Evolutionary conservation across 2,888 invertebrate genomes (phyloP).

Genomic region (Xylota sylvarum): DNA sequence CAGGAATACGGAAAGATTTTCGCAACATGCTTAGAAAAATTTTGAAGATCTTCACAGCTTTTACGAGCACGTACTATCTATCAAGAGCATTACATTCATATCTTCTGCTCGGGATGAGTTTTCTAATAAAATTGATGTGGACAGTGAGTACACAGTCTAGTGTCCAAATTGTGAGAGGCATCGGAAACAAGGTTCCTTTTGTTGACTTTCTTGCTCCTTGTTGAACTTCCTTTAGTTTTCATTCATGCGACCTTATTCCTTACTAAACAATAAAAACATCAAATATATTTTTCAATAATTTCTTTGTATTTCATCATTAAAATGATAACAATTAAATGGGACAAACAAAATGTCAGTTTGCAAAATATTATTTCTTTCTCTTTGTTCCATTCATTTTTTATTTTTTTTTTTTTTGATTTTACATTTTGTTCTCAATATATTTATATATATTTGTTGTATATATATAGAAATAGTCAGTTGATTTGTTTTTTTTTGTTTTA

Average conservation of each 20-base stretch:
- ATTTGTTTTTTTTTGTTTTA: constrained; percentile 17
- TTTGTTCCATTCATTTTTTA: constrained; percentile 37
- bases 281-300: constrained; percentile 54
- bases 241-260: not conserved
- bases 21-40: too few relatives aligned
- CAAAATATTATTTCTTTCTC: constrained; percentile 59
- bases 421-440: constrained; percentile 39
- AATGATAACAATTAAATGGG: constrained; percentile 69
- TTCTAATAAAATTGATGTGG: too few relatives aligned
- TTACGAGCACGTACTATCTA: too few relatives aligned
- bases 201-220: too few relatives aligned
- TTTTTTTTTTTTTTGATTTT: constrained; percentile 30
- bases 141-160: too few relatives aligned
- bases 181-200: too few relatives aligned
- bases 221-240: too few relatives aligned
- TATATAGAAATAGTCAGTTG: constrained; percentile 61
- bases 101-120: too few relatives aligned
- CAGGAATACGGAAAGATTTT: too few relatives aligned
- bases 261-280: not conserved
- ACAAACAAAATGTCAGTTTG: constrained; percentile 66
- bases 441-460: constrained; percentile 51
- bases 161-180: too few relatives aligned
- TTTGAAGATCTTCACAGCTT: too few relatives aligned
- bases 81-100: too few relatives aligned
- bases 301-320: constrained; percentile 71